Percentiles rank a stretch among this genome's conserved stretches.
phyloP scores from a whole-genome alignment of 2,888 invertebrate genomes.

The Pherbina coryleti region DNA sequence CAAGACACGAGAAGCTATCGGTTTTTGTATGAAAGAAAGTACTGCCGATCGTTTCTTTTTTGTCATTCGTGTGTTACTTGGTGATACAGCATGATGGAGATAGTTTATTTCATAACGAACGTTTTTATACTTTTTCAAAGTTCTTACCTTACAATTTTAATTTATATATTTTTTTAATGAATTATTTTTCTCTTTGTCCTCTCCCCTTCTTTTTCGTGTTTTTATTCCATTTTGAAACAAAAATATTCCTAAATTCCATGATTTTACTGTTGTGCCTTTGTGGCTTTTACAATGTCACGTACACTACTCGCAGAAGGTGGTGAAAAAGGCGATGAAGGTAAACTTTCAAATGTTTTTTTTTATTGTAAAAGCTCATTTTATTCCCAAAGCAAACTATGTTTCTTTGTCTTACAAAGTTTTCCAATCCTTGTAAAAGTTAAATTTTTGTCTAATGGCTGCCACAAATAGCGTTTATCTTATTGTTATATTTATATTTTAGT shows the following conservation, averaged over 20 bases:
- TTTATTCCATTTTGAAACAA: conserved; percentile 34
- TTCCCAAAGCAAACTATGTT: conserved; percentile 6
- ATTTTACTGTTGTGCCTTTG: conserved; percentile 24
- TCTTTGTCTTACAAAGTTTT: background rate
- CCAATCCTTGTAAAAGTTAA: conserved; percentile 11
- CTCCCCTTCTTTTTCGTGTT: conserved; percentile 32
- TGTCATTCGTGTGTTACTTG: too few relatives aligned
- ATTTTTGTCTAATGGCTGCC: conserved; percentile 12
- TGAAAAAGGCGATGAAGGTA: conserved; percentile 57
- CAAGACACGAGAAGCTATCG: too few relatives aligned
- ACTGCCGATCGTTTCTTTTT: too few relatives aligned
- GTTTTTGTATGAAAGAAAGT: too few relatives aligned
- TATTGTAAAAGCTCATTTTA: conserved; percentile 5
- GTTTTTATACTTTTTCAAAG: too few relatives aligned
- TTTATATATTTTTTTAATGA: conserved; percentile 20
- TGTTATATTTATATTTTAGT: background rate
- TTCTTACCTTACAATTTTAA: background rate
- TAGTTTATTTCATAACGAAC: too few relatives aligned
- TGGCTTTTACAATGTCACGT: conserved; percentile 29
- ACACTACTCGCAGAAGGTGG: conserved; percentile 52
- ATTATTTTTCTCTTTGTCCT: conserved; percentile 2
- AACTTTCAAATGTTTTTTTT: conserved; percentile 43
- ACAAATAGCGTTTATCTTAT: background rate
- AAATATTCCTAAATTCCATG: conserved; percentile 12
- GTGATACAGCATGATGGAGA: too few relatives aligned